Percentiles rank a stretch among this genome's conserved stretches.
These are phyloP conservation scores for Lasioglossum vierecki DNA, from an alignment of 2,888 invertebrate genomes.

Conservation along the genomic window DNA sequence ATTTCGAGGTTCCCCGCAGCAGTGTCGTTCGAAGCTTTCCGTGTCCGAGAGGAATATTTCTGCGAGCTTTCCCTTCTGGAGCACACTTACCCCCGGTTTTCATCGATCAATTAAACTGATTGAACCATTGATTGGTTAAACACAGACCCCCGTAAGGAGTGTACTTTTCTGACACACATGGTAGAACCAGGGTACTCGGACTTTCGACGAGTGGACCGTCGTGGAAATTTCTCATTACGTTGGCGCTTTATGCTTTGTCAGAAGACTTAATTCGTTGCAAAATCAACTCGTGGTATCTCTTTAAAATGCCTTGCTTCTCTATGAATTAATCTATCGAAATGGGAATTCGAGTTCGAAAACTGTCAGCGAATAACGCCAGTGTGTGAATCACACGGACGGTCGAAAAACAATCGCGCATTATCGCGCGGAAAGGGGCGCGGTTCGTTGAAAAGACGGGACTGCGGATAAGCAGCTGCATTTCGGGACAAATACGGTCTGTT, in stretches of 20 bases:
- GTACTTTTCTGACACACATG: not conserved
- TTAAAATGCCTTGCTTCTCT: not conserved
- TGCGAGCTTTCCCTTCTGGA: not conserved
- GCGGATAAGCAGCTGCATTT: slow-evolving; percentile 1
- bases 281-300: not conserved
- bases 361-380: not conserved
- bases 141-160: not conserved
- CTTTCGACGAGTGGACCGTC: not conserved
- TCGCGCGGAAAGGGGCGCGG: not conserved
- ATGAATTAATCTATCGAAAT: not conserved
- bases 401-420: not conserved
- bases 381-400: not conserved
- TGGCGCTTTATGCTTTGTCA: not conserved
- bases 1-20: not conserved
- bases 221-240: not conserved
- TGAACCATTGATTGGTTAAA: not conserved
- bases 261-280: not conserved
- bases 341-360: not conserved
- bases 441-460: not conserved
- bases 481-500: not conserved
- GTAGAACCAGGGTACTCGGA: not conserved
- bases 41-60: not conserved
- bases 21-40: not conserved
- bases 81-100: not conserved
- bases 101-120: not conserved